Evolutionary conservation across 2,888 invertebrate species (phyloP), one percentile per base, ranked within the genome.

Genomic region (Ormia ochracea): DNA sequence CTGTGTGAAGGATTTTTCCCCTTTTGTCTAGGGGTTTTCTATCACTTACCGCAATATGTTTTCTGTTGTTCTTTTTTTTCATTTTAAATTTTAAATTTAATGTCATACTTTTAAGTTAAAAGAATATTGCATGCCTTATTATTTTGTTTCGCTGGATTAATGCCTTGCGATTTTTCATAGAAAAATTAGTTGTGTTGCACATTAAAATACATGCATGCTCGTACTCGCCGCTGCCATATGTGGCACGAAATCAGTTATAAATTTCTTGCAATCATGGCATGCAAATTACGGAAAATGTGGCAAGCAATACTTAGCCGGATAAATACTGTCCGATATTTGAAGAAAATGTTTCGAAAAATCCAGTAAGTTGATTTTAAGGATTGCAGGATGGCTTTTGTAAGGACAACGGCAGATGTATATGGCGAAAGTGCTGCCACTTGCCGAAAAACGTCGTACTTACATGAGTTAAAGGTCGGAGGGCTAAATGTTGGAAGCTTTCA

Each of bases 81-180:
- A 23, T 31, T 66, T 59, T 36, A 31, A 17, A 33, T 41, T 65
- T 19, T 23, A 41, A 41, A 73, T 74, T 65, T 70, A 69, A 59
- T 63, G 63, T 48, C 69, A 36, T n/a, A 50, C 52, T 52, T 74
- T 50, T 23, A 63, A 63, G 52, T 65, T 78, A 45, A 76, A 76
- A 73, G 80, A 76, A 72, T 63, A 80, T 80, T 72, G 80, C 80
- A 80, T 80, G 80, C 80, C 80, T 80, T 76, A 58, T 19, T 66
- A 52, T 43, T 61, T 78, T 48, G 23, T 61, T 76, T 43, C 56
- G 56, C 63, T 66, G 63, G 80, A 70, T 68, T 73, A 76, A 68
- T 80, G 68, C 48, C 61, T 73, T 72, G 68, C 68, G 72, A 76
- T 76, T 73, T 80, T 72, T 80, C 52, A 73, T 38, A 21, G 68